Base-by-base conservation (phyloP, 2,888 invertebrate species). In the Acanthopleura granulata region DNA sequence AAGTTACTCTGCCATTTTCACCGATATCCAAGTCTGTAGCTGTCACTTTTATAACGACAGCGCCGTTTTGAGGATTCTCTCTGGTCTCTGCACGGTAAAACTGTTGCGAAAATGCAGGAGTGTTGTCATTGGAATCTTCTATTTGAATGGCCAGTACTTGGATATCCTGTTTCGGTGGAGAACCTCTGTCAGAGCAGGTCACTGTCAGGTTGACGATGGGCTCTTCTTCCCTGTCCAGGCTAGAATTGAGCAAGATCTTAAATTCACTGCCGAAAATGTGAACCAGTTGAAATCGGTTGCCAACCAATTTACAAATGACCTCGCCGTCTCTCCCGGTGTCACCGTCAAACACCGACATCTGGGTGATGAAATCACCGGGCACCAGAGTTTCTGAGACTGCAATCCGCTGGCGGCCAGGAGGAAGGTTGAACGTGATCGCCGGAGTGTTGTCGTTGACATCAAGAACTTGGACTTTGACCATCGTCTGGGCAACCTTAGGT, bases 371-470 rank as follows among this genome's bases (percentile, higher is more conserved):
- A 4, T 71, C 50, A 40, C 71, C 71, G 25, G 50, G 18, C 18
- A 15, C 25, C 4, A 27, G 22, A 9, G 49, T n/a, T 14, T 71
- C 71, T 4, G 50, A 40, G 22, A 71, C 49, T 1, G 40, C 40
- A 22, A 49, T 16, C 4, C n/a, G 14, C n/a, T 71, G 15, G 4
- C n/a, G 16, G n/a, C 49, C 40, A 25, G 18, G 18, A 29, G 71
- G 71, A 18, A 71, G 14, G n/a, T 71, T 71, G 18, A 71, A 71
- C 3, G 71, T 49, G n/a, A 71, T 71, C 9, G 50, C 15, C 6
- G 71, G 71, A 30, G 40, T 40, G 40, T 71, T 71, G 25, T 71
- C 71, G 40, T 71, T 71, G 22, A 71, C 27, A n/a, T 71, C 71
- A 6, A 49, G 18, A 49, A 71, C 71, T 6, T 18, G 18, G 18